These are phyloP conservation scores for Lepidocyrtinus sp. DNA, from an alignment of 2,888 invertebrate species.

Conservation along the genomic window DNA sequence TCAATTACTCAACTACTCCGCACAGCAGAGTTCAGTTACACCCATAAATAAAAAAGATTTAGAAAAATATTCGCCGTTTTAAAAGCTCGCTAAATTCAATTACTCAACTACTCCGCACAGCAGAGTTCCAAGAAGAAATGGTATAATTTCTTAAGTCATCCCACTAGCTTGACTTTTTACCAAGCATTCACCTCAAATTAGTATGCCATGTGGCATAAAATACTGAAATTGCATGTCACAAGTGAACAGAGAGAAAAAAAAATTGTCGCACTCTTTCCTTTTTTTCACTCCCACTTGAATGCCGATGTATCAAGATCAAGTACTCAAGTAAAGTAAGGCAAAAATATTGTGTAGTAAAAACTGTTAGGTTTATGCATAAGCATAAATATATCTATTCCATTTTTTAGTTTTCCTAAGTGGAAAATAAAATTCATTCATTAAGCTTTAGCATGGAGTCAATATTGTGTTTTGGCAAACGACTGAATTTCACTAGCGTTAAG, in stretches of 20 bases:
- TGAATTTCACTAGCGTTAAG: too few species aligned
- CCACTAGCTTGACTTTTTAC: too few species aligned
- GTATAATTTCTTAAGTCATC: too few species aligned
- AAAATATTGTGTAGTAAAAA: slow-evolving; percentile 10
- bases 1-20: slow-evolving; percentile 44
- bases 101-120: slow-evolving; percentile 42
- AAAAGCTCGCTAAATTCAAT: slow-evolving; percentile 27
- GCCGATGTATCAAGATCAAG: slow-evolving; percentile 33
- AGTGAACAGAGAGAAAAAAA: too few species aligned
- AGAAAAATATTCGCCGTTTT: background rate
- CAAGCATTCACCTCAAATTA: too few species aligned
- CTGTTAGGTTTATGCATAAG: too few species aligned
- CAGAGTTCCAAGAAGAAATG: too few species aligned
- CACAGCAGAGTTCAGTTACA: slow-evolving; percentile 26
- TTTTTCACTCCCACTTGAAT: slow-evolving; percentile 26
- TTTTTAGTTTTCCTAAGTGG: slow-evolving; percentile 12
- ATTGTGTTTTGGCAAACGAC: too few species aligned
- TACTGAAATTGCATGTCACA: too few species aligned
- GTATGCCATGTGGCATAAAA: too few species aligned
- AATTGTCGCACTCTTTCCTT: background rate
- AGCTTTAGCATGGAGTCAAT: too few species aligned
- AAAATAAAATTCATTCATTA: too few species aligned
- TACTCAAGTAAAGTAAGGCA: background rate
- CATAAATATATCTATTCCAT: background rate
- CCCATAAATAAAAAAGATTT: background rate